Evolutionary conservation across 2,888 invertebrate genomes (phyloP).

Genomic region (Epinotia nisella): DNA sequence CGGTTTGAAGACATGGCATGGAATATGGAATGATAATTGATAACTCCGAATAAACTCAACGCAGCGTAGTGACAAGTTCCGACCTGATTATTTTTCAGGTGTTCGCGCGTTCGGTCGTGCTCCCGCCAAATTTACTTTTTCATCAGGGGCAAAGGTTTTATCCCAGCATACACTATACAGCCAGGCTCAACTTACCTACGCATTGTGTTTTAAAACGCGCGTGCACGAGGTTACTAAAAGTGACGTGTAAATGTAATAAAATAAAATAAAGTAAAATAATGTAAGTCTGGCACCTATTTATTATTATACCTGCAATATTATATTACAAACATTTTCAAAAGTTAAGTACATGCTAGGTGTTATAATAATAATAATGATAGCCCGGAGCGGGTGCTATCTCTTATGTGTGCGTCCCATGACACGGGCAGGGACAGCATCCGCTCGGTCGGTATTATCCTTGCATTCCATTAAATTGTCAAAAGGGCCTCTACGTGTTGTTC

Average conservation of each 20-base stretch:
- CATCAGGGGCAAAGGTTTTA: conserved; percentile 17
- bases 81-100: conserved; percentile 52
- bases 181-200: conserved; percentile 8
- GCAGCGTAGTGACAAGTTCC: conserved; percentile 54
- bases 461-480: too few species aligned
- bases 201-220: conserved; percentile 29
- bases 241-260: neutral
- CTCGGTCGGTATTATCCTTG: too few species aligned
- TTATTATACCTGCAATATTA: too few species aligned
- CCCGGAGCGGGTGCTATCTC: too few species aligned
- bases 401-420: too few species aligned
- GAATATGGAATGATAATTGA: conserved; percentile 49
- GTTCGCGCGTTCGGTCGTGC: conserved; percentile 32
- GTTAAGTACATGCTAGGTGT: too few species aligned
- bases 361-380: too few species aligned
- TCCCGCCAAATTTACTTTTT: conserved; percentile 49
- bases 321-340: too few species aligned
- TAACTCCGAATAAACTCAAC: neutral
- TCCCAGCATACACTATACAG: conserved; percentile 25
- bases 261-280: too few species aligned
- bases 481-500: too few species aligned
- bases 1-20: conserved; percentile 58
- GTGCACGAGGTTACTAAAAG: neutral
- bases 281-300: too few species aligned
- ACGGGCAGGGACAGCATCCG: too few species aligned